Conservation (phyloP, 2,797 vertebrate species). For the Aratinga solstitialis region DNA sequence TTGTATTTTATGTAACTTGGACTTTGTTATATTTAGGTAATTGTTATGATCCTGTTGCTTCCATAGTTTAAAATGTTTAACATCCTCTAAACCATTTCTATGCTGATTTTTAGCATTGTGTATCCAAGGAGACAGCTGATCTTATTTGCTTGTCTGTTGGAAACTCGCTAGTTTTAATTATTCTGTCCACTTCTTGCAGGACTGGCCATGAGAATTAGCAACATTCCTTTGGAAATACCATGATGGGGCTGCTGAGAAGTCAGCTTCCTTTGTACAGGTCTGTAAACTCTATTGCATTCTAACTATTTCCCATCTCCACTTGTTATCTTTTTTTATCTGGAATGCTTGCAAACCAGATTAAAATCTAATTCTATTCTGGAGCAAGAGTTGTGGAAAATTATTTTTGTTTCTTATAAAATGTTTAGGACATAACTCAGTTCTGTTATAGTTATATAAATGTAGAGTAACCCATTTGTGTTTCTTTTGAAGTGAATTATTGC, state of each 20-base stretch:
- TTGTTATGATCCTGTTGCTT: neutral
- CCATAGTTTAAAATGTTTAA: neutral
- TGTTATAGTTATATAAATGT: neutral
- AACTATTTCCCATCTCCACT: neutral
- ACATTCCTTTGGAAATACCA: neutral
- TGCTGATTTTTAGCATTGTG: neutral
- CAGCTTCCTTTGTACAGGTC: conserved; percentile 3
- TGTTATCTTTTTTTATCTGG: neutral
- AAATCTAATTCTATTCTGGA: neutral
- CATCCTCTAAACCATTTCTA: conserved; percentile 5
- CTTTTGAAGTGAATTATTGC: neutral
- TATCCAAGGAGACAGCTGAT: conserved; percentile 26
- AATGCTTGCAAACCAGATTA: neutral
- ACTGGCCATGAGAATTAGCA: conserved; percentile 2
- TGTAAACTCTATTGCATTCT: conserved; percentile 8
- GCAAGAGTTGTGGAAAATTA: neutral
- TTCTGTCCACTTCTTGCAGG: conserved; percentile 19
- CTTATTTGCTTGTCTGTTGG: neutral
- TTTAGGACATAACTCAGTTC: neutral
- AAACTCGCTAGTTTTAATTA: neutral
- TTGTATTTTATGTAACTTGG: neutral
- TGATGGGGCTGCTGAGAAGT: neutral
- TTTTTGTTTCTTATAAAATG: neutral
- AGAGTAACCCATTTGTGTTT: neutral
- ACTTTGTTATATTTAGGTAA: neutral